Evolutionary conservation across 2,888 invertebrate species (phyloP), one percentile per base, ranked within the genome.

Genomic region (Aromia moschata): DNA sequence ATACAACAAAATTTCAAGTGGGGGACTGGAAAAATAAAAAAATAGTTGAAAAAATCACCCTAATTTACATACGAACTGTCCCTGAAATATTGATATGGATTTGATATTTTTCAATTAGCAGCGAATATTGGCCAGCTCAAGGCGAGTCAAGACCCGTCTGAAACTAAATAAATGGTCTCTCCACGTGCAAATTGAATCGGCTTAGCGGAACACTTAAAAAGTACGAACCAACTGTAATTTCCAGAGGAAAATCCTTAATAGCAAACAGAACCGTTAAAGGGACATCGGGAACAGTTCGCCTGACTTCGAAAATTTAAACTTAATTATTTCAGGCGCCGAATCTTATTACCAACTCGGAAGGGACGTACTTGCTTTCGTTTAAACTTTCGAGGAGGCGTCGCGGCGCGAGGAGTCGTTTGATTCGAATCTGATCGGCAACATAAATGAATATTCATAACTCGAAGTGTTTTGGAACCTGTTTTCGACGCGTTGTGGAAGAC

Each of bases 401-500:
- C 68, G 65, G 70, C 69, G 71, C 71, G 71, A 67, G 67, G 69
- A 70, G 66, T 67, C 72, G 65, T 72, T 71, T 70, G 71, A 72
- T 71, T 72, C 67, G 68, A 64, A 70, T 67, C 68, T 66, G 72
- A 74, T 74, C 72, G 71, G 65, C 67, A 67, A 56, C 66, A 64
- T 59, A 62, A 64, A 70, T 74, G 73, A 72, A 74, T 74, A 74
- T 74, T 74, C 71, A 74, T 71, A 59, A 43, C 17, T 11, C 10
- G 3, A 33, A 33, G 33, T 5, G 7, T 25, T 25, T n/a, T n/a
- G n/a, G n/a, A n/a, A n/a, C n/a, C n/a, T n/a, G n/a, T n/a, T n/a
- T n/a, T n/a, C n/a, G n/a, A n/a, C n/a, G n/a, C n/a, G n/a, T n/a
- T n/a, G n/a, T n/a, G n/a, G n/a, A n/a, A n/a, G n/a, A n/a, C n/a